These are phyloP conservation scores for Parnassius glacialis DNA, from an alignment of 2,888 invertebrate species.

Conservation along the genomic window DNA sequence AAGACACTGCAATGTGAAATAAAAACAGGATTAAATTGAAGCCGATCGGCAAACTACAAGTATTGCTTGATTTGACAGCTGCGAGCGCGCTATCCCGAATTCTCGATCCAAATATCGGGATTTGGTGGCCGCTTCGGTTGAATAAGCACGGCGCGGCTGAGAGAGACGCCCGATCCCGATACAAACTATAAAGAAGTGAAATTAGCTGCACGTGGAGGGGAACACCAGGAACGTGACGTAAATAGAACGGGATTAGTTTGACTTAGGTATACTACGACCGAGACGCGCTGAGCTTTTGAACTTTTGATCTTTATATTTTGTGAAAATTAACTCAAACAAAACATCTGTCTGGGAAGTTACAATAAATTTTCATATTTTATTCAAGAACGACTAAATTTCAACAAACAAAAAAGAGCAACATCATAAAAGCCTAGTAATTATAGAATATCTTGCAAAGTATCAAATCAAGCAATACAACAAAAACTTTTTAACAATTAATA, in stretches of 20 bases:
- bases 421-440: not conserved
- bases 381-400: constrained; percentile 41
- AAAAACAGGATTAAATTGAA: constrained; percentile 42
- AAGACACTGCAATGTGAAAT: constrained; percentile 72
- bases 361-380: constrained; percentile 40
- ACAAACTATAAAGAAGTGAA: constrained; percentile 46
- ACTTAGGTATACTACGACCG: constrained; percentile 62
- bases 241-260: constrained; percentile 64
- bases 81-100: constrained; percentile 71
- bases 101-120: constrained; percentile 71
- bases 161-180: constrained; percentile 43
- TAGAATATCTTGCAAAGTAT: constrained; percentile 26
- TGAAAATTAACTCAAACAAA: constrained; percentile 8
- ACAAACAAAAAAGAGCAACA: constrained; percentile 32
- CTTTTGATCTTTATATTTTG: constrained; percentile 36
- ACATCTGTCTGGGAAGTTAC: constrained; percentile 16
- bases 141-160: constrained; percentile 63
- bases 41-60: constrained; percentile 33
- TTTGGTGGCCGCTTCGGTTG: constrained; percentile 48
- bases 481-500: constrained; percentile 30
- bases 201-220: constrained; percentile 53
- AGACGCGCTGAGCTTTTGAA: constrained; percentile 44
- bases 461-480: constrained; percentile 58
- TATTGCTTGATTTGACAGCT: constrained; percentile 78
- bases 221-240: constrained; percentile 63